These are phyloP conservation scores for Tupaia tana DNA, from an alignment of 2,113 vertebrate genomes.

Conservation along the genomic window DNA sequence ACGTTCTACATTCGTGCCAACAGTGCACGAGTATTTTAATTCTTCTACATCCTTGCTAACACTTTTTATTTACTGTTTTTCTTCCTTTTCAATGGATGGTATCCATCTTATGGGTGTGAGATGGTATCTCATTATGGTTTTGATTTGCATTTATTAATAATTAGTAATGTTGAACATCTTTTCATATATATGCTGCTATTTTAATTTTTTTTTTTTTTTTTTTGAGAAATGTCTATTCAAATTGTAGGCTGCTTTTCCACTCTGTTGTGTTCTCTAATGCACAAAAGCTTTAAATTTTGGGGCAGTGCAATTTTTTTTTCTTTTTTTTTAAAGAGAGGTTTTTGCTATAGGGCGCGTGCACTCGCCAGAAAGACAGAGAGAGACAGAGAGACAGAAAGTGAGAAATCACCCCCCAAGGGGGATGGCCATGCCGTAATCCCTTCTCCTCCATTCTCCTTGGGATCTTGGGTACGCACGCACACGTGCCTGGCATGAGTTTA, in stretches of 20 bases:
- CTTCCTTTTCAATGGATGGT: not conserved
- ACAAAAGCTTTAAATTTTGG: constrained; percentile 37
- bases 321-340: not conserved
- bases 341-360: no score
- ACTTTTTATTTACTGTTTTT: not conserved
- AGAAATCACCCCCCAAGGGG: no score
- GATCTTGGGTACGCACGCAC: no score
- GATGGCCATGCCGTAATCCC: no score
- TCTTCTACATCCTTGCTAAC: not conserved
- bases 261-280: not conserved
- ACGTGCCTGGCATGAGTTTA: no score
- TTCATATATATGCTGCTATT: not conserved
- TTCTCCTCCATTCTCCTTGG: no score
- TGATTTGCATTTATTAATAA: constrained; percentile 3
- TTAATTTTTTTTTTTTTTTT: not conserved
- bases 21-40: not conserved
- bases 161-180: not conserved
- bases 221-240: not conserved
- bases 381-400: no score
- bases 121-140: not conserved
- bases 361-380: no score
- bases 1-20: not conserved
- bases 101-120: not conserved
- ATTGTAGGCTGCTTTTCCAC: not conserved
- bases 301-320: not conserved